These are phyloP conservation scores for Lasioglossum baleicum DNA, from an alignment of 1,140 invertebrate species.

Conservation along the genomic window DNA sequence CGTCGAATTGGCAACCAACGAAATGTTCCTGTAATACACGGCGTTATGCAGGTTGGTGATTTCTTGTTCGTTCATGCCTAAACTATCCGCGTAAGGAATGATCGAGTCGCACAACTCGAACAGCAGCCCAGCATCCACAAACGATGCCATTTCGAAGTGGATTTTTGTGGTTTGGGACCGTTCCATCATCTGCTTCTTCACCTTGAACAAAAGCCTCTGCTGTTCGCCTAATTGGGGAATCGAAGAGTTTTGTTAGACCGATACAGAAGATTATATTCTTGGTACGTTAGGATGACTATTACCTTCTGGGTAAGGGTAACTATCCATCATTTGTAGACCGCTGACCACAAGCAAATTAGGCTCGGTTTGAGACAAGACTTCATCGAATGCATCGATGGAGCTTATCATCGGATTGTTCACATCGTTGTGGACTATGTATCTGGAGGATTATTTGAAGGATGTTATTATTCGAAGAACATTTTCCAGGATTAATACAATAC, in stretches of 20 bases:
- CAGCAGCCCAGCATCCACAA: slow-evolving; percentile 86
- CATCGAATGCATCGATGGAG: slow-evolving; percentile 86
- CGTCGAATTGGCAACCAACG: slow-evolving; percentile 88
- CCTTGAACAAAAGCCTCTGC: slow-evolving; percentile 83
- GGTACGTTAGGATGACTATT: slow-evolving; percentile 13
- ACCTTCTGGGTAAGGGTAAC: slow-evolving; percentile 87
- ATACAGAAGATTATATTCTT: background rate
- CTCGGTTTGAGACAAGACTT: slow-evolving; percentile 83
- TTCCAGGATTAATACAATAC: too few species aligned
- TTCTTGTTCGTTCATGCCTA: slow-evolving; percentile 96
- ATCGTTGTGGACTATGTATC: slow-evolving; percentile 93
- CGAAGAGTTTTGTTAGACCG: background rate
- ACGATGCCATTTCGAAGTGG: slow-evolving; percentile 95
- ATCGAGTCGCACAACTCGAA: slow-evolving; percentile 85
- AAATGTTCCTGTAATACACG: slow-evolving; percentile 86
- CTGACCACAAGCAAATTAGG: slow-evolving; percentile 90
- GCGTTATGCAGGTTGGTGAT: slow-evolving; percentile 88
- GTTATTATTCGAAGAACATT: too few species aligned
- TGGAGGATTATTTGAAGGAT: slow-evolving; percentile 64
- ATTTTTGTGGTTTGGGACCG: slow-evolving; percentile 83
- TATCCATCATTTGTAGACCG: slow-evolving; percentile 95
- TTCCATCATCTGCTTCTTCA: slow-evolving; percentile 85
- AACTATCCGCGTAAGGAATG: slow-evolving; percentile 89
- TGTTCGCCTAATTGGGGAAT: slow-evolving; percentile 81
- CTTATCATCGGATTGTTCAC: slow-evolving; percentile 89